These are phyloP conservation scores for Eulemur coronatus DNA, from an alignment of 2,797 vertebrate genomes.

Conservation along the genomic window DNA sequence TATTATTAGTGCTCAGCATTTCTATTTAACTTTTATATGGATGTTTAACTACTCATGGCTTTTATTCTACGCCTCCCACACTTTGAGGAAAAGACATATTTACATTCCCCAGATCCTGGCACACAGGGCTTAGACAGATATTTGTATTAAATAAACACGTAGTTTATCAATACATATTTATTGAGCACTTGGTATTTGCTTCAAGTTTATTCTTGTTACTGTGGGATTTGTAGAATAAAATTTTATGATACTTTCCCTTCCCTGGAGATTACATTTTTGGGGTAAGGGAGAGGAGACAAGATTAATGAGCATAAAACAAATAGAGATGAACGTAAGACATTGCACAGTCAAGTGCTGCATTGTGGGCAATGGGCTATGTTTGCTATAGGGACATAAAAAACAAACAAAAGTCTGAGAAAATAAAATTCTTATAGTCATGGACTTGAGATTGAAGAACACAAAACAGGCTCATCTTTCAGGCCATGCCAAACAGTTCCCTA, in stretches of 20 bases:
- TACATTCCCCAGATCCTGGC: not conserved
- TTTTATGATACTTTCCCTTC: not conserved
- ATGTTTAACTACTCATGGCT: not conserved
- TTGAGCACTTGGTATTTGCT: not conserved
- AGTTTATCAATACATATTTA: not conserved
- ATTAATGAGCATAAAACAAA: not conserved
- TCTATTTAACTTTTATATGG: not conserved
- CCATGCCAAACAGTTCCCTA: constrained; percentile 8
- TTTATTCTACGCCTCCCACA: not conserved
- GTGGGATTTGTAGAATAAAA: not conserved
- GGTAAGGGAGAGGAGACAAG: not conserved
- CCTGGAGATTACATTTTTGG: not conserved
- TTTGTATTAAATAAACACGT: constrained; percentile 23
- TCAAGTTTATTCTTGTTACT: not conserved
- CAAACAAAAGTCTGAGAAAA: constrained; percentile 27
- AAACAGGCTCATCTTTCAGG: constrained; percentile 30
- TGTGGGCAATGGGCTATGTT: not conserved
- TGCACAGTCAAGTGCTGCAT: not conserved
- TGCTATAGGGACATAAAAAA: constrained; percentile 1
- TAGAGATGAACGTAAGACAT: not conserved
- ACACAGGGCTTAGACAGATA: not conserved
- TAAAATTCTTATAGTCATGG: constrained; percentile 36
- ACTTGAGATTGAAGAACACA: constrained; percentile 33
- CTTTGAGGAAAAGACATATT: constrained; percentile 21
- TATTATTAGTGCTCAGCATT: not conserved